Conservation (phyloP, 2,797 vertebrate species). For the Microctenopoma lineatum region DNA sequence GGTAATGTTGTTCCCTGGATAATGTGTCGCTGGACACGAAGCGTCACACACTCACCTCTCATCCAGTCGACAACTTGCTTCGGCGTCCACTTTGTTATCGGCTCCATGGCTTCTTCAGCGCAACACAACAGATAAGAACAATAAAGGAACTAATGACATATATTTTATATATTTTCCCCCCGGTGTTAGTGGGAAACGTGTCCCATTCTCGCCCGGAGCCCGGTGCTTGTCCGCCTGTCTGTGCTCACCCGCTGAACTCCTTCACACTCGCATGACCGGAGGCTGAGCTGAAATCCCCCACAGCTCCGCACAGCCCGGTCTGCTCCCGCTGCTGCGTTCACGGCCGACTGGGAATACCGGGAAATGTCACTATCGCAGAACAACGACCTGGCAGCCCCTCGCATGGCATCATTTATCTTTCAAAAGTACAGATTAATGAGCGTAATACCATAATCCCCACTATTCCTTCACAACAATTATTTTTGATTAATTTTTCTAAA, state of each 20-base stretch:
- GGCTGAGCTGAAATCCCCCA: slow-evolving; percentile 50
- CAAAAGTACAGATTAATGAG: accelerated
- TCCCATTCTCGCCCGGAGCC: slow-evolving; percentile 57
- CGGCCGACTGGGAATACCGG: accelerated
- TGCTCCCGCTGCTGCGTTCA: slow-evolving; percentile 61
- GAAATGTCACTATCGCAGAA: accelerated
- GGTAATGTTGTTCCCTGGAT: no score
- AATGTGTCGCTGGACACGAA: not conserved
- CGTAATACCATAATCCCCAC: accelerated
- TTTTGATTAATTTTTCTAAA: not conserved
- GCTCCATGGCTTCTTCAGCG: slow-evolving; percentile 78
- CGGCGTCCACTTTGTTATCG: slow-evolving; percentile 86
- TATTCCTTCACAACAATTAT: no score
- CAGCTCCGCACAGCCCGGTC: slow-evolving; percentile 21
- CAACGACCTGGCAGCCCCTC: not conserved
- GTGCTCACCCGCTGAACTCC: slow-evolving; percentile 36
- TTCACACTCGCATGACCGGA: slow-evolving; percentile 42
- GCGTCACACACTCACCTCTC: slow-evolving; percentile 74
- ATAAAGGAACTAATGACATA: no score
- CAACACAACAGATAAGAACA: not conserved
- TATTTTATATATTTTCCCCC: no score
- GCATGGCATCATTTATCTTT: no score
- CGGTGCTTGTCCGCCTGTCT: slow-evolving; percentile 14
- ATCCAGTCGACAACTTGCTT: slow-evolving; percentile 88
- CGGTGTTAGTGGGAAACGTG: not conserved